These are phyloP conservation scores for Prunella himalayana DNA, from an alignment of 2,113 vertebrate species.

Conservation along the genomic window DNA sequence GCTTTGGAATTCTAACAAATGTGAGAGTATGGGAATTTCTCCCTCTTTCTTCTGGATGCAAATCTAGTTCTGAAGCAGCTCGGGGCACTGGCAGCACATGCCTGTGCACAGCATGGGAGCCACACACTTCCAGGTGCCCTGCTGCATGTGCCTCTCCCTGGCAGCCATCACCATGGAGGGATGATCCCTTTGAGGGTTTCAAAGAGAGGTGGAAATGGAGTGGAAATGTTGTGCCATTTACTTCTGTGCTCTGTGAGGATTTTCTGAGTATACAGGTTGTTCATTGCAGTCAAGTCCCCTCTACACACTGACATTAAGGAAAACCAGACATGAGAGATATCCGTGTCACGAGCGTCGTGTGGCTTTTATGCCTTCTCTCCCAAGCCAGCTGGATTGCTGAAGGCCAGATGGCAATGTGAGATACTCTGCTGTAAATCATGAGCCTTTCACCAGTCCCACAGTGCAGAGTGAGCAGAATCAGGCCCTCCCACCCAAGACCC, in stretches of 20 bases:
- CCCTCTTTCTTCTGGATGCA: not conserved
- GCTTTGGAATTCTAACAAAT: not conserved
- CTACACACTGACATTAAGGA: not conserved
- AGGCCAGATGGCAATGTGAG: not conserved
- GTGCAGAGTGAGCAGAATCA: not conserved
- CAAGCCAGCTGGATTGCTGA: not conserved
- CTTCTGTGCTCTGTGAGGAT: not conserved
- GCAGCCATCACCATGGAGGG: not conserved
- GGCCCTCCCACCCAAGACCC: not conserved
- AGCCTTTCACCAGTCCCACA: not conserved
- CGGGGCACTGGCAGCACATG: not conserved
- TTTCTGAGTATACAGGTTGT: not conserved
- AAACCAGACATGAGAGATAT: not conserved
- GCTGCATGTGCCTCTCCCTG: not conserved
- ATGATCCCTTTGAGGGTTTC: not conserved
- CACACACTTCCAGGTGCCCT: accelerated
- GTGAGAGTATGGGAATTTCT: not conserved
- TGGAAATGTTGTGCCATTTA: not conserved
- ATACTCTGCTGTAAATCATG: not conserved
- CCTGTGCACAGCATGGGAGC: not conserved
- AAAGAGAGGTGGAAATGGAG: not conserved
- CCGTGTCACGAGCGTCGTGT: not conserved
- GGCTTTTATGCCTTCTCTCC: not conserved
- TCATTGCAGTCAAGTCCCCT: not conserved
- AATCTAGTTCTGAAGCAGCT: not conserved